Evolutionary conservation across 2,888 invertebrate species (phyloP).

Genomic region (Xylophagus ater): DNA sequence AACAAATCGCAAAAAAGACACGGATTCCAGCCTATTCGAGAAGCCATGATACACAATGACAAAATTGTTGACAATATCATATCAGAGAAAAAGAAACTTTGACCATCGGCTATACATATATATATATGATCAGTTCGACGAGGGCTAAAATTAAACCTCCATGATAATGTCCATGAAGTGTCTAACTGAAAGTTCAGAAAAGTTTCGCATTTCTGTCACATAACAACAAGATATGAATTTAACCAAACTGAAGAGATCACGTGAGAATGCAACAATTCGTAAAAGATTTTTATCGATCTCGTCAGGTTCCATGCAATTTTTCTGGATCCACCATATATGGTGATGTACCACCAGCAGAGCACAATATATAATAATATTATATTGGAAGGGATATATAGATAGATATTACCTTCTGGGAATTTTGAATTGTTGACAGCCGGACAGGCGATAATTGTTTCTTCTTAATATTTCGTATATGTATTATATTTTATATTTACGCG

Average conservation of each 20-base stretch:
- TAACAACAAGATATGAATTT: too few relatives aligned
- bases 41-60: too few relatives aligned
- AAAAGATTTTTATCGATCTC: not conserved
- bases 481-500: too few relatives aligned
- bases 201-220: conserved; percentile 13
- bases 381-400: not conserved
- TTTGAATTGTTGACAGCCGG: conserved; percentile 10
- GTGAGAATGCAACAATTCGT: not conserved
- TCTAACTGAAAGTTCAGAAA: conserved; percentile 9
- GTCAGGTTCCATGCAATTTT: conserved; percentile 1
- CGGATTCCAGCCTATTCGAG: too few relatives aligned
- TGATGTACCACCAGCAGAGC: not conserved
- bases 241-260: conserved; percentile 4
- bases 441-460: conserved; percentile 13
- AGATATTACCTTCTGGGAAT: not conserved
- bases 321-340: not conserved
- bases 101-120: too few relatives aligned
- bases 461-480: too few relatives aligned
- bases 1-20: too few relatives aligned
- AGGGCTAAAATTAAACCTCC: conserved; percentile 1
- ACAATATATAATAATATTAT: not conserved
- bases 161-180: conserved; percentile 2
- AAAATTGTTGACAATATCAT: too few relatives aligned
- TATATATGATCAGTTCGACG: too few relatives aligned
- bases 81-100: too few relatives aligned